These are phyloP conservation scores for Tryphoninae sp. DNA, from an alignment of 2,888 invertebrate genomes.

Conservation along the genomic window DNA sequence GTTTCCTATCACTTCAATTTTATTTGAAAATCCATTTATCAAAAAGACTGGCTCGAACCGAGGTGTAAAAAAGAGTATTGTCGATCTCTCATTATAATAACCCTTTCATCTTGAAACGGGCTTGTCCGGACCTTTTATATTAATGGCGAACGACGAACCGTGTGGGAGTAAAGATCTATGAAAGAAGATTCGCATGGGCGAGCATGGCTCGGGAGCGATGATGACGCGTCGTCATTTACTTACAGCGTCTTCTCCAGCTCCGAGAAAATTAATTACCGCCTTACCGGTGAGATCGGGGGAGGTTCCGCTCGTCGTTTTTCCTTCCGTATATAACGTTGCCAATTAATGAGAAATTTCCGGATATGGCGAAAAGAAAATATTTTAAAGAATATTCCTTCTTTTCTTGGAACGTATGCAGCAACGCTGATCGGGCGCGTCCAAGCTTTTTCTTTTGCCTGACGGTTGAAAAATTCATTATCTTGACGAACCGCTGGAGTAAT, in stretches of 20 bases:
- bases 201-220: constrained; percentile 33
- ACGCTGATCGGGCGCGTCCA: not conserved
- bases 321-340: constrained; percentile 38
- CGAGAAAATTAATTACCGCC: constrained; percentile 67
- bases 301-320: constrained; percentile 24
- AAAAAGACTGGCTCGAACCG: not conserved
- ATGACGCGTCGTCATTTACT: constrained; percentile 68
- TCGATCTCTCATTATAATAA: constrained; percentile 12
- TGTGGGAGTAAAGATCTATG: constrained; percentile 62
- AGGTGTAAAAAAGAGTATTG: constrained; percentile 8
- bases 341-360: constrained; percentile 65
- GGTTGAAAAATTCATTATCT: not conserved
- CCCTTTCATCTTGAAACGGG: constrained; percentile 1
- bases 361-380: constrained; percentile 28
- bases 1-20: too few relatives aligned
- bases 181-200: constrained; percentile 11
- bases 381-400: not conserved
- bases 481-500: not conserved
- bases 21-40: not conserved
- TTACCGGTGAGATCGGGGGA: constrained; percentile 39
- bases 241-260: constrained; percentile 49
- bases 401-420: not conserved
- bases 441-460: too few relatives aligned
- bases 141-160: constrained; percentile 19
- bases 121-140: not conserved